These are phyloP conservation scores for Eupithecia insigniata DNA, from an alignment of 2,888 invertebrate species.

Conservation along the genomic window DNA sequence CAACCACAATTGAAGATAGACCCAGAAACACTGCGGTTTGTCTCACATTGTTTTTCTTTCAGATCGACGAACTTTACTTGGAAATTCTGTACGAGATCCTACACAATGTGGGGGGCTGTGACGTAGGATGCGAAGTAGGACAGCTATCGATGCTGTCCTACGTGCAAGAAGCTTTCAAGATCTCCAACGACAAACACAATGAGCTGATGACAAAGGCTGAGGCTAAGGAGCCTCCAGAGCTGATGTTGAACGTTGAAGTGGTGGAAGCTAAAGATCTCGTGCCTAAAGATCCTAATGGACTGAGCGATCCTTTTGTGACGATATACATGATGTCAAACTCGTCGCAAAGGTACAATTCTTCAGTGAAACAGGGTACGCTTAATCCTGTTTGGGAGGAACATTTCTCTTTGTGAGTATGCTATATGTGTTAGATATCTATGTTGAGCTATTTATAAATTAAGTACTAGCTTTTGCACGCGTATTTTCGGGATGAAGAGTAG, in stretches of 20 bases:
- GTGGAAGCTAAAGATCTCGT: constrained; percentile 93
- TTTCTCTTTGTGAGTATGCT: constrained; percentile 94
- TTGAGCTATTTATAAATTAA: background rate
- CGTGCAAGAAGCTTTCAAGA: constrained; percentile 90
- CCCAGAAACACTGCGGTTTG: background rate
- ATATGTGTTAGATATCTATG: background rate
- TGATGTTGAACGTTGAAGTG: constrained; percentile 93
- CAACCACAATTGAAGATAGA: background rate
- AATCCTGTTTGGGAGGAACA: constrained; percentile 98
- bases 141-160: constrained; percentile 88
- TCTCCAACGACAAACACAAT: constrained; percentile 90
- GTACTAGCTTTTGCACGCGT: background rate
- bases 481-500: background rate
- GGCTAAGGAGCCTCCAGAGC: constrained; percentile 92
- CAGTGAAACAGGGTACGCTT: constrained; percentile 94
- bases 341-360: constrained; percentile 93
- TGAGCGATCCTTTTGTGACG: constrained; percentile 98
- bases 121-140: constrained; percentile 88
- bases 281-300: constrained; percentile 95
- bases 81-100: constrained; percentile 92
- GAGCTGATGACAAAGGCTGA: constrained; percentile 88
- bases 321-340: constrained; percentile 91
- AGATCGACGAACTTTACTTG: constrained; percentile 94
- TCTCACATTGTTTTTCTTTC: constrained; percentile 50
- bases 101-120: constrained; percentile 93